Evolutionary conservation across 2,797 vertebrate genomes (phyloP).

Genomic region (Pantherophis vulpinus): DNA sequence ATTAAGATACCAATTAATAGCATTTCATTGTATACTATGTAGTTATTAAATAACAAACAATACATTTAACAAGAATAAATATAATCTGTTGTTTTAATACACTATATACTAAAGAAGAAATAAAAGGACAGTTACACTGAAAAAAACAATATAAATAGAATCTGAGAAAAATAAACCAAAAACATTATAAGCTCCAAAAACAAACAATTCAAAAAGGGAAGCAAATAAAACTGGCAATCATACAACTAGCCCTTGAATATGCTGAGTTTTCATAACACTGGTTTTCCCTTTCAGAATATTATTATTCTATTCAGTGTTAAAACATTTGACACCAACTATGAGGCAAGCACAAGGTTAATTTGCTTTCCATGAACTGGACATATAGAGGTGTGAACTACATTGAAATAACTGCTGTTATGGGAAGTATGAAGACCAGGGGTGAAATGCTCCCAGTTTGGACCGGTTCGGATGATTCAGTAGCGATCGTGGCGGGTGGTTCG

Average conservation of each 20-base stretch:
- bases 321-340: not conserved
- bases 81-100: not conserved
- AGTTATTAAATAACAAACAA: not conserved
- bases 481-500: too few relatives aligned
- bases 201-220: not conserved
- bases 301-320: not conserved
- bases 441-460: too few relatives aligned
- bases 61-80: not conserved
- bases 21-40: not conserved
- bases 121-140: not conserved
- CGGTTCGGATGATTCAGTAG: too few relatives aligned
- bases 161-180: not conserved
- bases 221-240: not conserved
- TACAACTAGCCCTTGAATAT: not conserved
- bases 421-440: not conserved
- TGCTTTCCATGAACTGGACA: not conserved
- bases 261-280: not conserved
- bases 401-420: not conserved
- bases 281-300: not conserved
- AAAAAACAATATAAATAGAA: not conserved
- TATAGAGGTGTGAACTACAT: not conserved
- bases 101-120: not conserved
- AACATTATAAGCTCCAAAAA: not conserved
- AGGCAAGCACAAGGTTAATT: not conserved
- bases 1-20: not conserved